Conservation (phyloP, 2,888 invertebrate species). For the Netelia fuscicornis region DNA sequence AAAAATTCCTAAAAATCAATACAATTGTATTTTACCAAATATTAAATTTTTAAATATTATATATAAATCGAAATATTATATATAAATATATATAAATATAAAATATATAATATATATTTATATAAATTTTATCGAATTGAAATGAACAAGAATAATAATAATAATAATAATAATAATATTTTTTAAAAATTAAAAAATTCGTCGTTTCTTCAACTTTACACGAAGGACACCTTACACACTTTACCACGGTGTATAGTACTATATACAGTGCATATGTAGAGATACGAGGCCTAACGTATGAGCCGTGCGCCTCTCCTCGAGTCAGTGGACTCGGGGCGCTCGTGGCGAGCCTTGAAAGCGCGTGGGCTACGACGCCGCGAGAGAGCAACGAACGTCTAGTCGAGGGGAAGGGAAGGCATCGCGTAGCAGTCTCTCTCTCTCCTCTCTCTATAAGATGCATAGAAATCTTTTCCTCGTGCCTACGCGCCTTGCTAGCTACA, state of each 20-base stretch:
- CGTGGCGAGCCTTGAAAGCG: constrained; percentile 48
- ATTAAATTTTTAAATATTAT: too few species aligned
- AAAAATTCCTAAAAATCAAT: too few species aligned
- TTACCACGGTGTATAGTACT: not conserved
- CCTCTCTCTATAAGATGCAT: constrained; percentile 39
- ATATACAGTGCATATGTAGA: constrained; percentile 2
- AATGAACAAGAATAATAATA: not conserved
- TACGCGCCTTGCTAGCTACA: not conserved
- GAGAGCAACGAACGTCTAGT: constrained; percentile 64
- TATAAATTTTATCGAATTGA: too few species aligned
- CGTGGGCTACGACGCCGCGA: constrained; percentile 57
- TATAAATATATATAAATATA: too few species aligned
- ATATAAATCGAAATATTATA: too few species aligned
- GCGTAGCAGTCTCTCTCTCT: constrained; percentile 6
- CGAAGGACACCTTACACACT: constrained; percentile 39
- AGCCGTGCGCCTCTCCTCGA: constrained; percentile 8
- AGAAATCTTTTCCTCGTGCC: constrained; percentile 55
- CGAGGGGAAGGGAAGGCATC: constrained; percentile 46
- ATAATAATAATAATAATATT: not conserved
- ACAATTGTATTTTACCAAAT: too few species aligned
- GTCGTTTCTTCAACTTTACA: constrained; percentile 5
- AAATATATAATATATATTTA: too few species aligned
- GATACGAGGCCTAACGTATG: constrained; percentile 28
- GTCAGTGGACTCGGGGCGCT: constrained; percentile 48
- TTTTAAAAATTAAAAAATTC: not conserved